Percentiles rank a stretch among this genome's conserved stretches.
Evolutionary conservation across 2,113 vertebrate species (phyloP).

Genomic region (Lanius collurio): DNA sequence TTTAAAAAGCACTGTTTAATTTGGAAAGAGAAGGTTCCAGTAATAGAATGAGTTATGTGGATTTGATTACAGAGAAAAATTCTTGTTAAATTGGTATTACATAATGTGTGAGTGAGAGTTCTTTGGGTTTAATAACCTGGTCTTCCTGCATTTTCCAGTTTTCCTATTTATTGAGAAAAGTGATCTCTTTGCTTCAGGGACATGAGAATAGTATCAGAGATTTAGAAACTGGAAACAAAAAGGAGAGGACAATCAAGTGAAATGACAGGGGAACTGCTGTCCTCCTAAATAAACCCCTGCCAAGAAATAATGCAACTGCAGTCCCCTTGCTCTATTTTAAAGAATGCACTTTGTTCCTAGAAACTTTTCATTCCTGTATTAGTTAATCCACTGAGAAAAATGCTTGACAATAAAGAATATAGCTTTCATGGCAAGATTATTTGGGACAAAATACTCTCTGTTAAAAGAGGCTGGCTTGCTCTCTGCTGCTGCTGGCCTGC

Average conservation of each 20-base stretch:
- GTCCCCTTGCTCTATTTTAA: neutral
- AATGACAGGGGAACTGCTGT: neutral
- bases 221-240: neutral
- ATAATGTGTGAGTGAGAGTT: neutral
- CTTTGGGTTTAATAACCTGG: neutral
- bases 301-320: neutral
- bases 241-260: neutral
- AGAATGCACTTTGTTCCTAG: neutral
- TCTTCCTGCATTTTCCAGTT: constrained; percentile 2
- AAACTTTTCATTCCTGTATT: neutral
- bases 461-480: neutral
- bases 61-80: constrained; percentile 10
- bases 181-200: neutral
- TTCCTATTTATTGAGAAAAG: neutral
- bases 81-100: neutral
- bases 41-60: neutral
- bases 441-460: neutral
- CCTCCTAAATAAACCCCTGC: neutral
- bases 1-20: neutral
- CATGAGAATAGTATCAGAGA: neutral
- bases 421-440: neutral
- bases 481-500: neutral
- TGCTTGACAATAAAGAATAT: neutral
- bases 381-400: neutral
- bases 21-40: neutral